Base-by-base conservation (phyloP, 2,797 vertebrate genomes). In the Perodicticus potto region DNA sequence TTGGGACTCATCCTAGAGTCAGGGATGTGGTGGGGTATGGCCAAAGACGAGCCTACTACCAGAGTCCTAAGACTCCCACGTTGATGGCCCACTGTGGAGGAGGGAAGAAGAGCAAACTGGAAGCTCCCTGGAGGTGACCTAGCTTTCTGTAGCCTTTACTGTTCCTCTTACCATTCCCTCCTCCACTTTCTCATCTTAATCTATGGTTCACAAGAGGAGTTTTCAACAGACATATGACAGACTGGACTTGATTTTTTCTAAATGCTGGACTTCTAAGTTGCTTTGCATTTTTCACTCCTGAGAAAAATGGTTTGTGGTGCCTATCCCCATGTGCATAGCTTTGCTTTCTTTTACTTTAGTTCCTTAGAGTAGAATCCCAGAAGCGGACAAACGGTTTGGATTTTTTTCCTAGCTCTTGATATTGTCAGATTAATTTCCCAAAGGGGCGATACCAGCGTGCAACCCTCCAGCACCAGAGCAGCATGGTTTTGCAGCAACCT, bases 391-490 rank as follows among this genome's bases (percentile, higher is more conserved):
- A 49, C 70, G 53, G 23, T 53, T 34, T 81, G 53, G 43, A n/a
- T 22, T 72, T 81, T 78, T 29, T 89, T 40, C 34, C 19, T 76
- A 70, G 45, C 76, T 86, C 45, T 86, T 76, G 23, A 55, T 49
- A 69, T 45, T 53, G 72, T 77, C 65, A 84, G 20, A 61, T 81
- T 59, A 32, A 34, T 86, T 89, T 94, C 93, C 72, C 37, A 72
- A 89, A 81, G 45, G 45, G 67, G 32, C 59, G 27, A 25, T 37
- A 34, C 73, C 77, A 16, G 29, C 45, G 78, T 29, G 84, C 74
- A 90, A 61, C 8, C n/a, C 73, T 59, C 59, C 82, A 27, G 49
- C 57, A 45, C 59, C 19, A 57, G 86, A 93, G 82, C 49, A 73
- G 17, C 49, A 3, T 16, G 53, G 49, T 77, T 76, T 89, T 92